Evolutionary conservation across 92 coral and sea anemone genomes (phyloP), one percentile per base, ranked within the genome.

Genomic region (Virgularia gustaviana): DNA sequence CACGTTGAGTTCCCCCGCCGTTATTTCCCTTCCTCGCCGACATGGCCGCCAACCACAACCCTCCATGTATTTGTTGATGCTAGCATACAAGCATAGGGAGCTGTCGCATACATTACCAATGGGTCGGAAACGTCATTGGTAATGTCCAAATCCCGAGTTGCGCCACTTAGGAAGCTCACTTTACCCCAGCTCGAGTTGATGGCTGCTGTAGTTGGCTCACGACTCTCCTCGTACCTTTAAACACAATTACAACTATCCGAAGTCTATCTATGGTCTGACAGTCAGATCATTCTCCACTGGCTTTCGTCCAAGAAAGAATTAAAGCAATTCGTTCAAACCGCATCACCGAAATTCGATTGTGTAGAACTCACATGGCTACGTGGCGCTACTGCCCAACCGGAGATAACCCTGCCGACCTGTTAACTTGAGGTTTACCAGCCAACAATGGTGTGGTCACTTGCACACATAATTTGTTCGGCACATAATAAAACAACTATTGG

Each of bases 41-140:
- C 49, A 43, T 30, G 43, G 11, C 35, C 65, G 12, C 42, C 36
- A 12, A 45, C 76, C 34, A 59, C 23, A 29, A 34, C 57, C 42
- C 72, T 79, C 38, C 84, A 79, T 49, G 84, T 79, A 8, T 79
- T 79, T 37, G 81, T 61, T 9, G 84, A 79, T 25, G 66, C 80
- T 33, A 72, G 74, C 63, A 64, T 74, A 8, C 71, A 79, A 39
- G 84, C 80, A 18, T 79, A 79, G 52, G 80, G 84, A 59, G 84
- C 84, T n/a, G 73, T 72, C 38, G 79, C 83, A 25, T 71, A 70
- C 31, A 16, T 78, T 42, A 24, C 71, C 8, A 47, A 43, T 22
- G 73, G 54, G 3, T 37, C 60, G 24, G 73, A 72, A 31, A n/a
- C n/a, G n/a, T n/a, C n/a, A n/a, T n/a, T n/a, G 47, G 68, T 61